Base-by-base conservation (phyloP, 2,888 invertebrate genomes). In the Drosophila antonietae region DNA sequence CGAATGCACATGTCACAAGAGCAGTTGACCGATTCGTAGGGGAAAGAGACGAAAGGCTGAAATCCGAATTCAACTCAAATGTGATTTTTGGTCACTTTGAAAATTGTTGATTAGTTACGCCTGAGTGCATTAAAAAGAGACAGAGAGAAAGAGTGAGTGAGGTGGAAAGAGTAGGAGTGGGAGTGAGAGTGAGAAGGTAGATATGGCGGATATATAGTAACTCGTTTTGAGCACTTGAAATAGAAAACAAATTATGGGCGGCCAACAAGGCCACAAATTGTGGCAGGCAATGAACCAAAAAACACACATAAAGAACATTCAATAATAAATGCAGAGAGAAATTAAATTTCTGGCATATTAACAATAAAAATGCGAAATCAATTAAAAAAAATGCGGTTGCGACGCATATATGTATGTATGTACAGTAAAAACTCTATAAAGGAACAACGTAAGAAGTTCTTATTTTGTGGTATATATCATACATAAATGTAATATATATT, bases 11-110 rank as follows among this genome's bases (percentile, higher is more conserved):
- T 79, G 75, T 70, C 80, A 79, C 65, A 49, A 52, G 64, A 59
- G 68, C 68, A 73, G 81, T 83, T 83, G 81, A 83, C 73, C 75
- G 64, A 66, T 60, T 44, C 56, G 31, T 33, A 2, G 23, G 12
- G 52, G 35, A 14, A 4, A 4, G 6, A 5, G 37, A 28, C 20
- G 15, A 9, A 33, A 18, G 2, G 23, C 41, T 18, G 20, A 37
- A 41, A 64, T 78, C 64, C 56, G 63, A 73, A 68, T 88, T 62
- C 61, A 77, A 83, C 79, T 83, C 87, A 80, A 87, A 81, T 81
- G 73, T 79, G 81, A 89, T 79, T 84, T 84, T 87, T 89, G 84
- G 84, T 79, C 89, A 85, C 88, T 83, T 84, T 87, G 84, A 89
- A 85, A 84, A 81, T 85, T 87, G 82, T 83, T 81, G 84, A 89